Percentiles rank a stretch among this genome's conserved stretches.
phyloP scores from a whole-genome alignment of 2,113 vertebrate genomes.

The Triplophysa tibetana region DNA sequence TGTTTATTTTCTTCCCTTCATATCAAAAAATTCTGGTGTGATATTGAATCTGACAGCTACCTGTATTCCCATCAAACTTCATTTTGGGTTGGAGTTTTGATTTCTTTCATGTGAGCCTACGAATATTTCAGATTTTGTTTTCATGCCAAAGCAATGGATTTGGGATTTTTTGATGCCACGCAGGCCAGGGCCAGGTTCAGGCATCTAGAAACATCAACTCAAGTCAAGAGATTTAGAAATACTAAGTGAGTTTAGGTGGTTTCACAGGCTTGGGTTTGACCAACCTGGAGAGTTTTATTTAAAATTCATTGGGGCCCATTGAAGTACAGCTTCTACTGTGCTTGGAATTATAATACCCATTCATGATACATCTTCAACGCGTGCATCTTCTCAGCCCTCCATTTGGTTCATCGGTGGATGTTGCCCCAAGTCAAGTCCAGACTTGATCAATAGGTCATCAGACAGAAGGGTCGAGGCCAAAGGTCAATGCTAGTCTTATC shows the following conservation, averaged over 20 bases:
- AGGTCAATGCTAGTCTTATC: conserved; percentile 49
- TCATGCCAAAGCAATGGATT: conserved; percentile 48
- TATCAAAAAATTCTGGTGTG: conserved; percentile 67
- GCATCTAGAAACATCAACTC: background rate
- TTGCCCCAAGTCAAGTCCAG: conserved; percentile 53
- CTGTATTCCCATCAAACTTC: conserved; percentile 69
- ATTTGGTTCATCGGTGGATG: conserved; percentile 33
- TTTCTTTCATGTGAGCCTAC: conserved; percentile 69
- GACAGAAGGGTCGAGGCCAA: conserved; percentile 58
- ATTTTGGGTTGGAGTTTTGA: conserved; percentile 73
- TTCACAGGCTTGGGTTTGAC: too few relatives aligned
- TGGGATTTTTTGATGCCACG: conserved; percentile 4
- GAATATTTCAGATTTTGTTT: conserved; percentile 64
- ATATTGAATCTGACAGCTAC: conserved; percentile 74
- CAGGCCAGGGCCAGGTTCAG: background rate
- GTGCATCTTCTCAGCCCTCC: conserved; percentile 36
- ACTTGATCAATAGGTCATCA: conserved; percentile 68
- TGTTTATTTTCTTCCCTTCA: conserved; percentile 66
- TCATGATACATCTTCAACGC: background rate
- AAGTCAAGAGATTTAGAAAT: conserved; percentile 1
- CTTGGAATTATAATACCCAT: background rate
- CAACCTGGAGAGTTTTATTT: too few relatives aligned
- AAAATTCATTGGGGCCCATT: too few relatives aligned
- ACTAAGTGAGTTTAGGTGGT: too few relatives aligned
- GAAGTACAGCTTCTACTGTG: too few relatives aligned